Evolutionary conservation across 92 coral and sea anemone genomes (phyloP).

Genomic region (Heteractis magnifica): DNA sequence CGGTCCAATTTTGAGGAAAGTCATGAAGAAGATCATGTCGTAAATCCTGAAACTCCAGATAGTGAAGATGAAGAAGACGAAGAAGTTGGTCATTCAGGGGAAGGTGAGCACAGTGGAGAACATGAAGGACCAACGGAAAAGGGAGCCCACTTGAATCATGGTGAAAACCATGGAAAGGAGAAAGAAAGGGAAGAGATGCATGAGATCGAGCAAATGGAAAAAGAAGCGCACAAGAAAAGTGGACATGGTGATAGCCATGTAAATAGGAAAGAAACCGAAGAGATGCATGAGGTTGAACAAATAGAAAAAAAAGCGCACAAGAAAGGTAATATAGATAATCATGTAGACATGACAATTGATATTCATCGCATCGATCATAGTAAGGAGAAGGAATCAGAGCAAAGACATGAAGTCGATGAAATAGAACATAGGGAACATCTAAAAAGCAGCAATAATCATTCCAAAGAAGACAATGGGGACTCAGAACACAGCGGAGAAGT

Average conservation of each 20-base stretch:
- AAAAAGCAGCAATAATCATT: not conserved
- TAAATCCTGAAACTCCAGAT: not conserved
- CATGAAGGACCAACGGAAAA: not conserved
- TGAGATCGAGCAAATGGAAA: not conserved
- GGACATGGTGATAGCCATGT: not conserved
- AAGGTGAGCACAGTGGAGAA: conserved; percentile 18
- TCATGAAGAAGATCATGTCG: not conserved
- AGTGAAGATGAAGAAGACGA: conserved; percentile 9
- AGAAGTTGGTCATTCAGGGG: conserved; percentile 2
- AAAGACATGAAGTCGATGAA: conserved; percentile 12
- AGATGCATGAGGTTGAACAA: conserved; percentile 9
- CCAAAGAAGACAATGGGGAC: not conserved
- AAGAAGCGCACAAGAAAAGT: not conserved
- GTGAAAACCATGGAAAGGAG: not conserved
- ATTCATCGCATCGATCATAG: not conserved
- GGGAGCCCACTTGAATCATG: not conserved
- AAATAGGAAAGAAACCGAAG: not conserved
- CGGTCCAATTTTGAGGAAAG: not conserved
- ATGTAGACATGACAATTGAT: too few relatives aligned
- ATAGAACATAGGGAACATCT: not conserved
- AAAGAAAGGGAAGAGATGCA: not conserved
- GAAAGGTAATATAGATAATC: not conserved
- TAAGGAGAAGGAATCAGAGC: not conserved
- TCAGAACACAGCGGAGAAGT: conserved; percentile 4
- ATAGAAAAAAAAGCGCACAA: not conserved